Evolutionary conservation across 2,797 vertebrate species (phyloP).

Genomic region (Mus caroli): DNA sequence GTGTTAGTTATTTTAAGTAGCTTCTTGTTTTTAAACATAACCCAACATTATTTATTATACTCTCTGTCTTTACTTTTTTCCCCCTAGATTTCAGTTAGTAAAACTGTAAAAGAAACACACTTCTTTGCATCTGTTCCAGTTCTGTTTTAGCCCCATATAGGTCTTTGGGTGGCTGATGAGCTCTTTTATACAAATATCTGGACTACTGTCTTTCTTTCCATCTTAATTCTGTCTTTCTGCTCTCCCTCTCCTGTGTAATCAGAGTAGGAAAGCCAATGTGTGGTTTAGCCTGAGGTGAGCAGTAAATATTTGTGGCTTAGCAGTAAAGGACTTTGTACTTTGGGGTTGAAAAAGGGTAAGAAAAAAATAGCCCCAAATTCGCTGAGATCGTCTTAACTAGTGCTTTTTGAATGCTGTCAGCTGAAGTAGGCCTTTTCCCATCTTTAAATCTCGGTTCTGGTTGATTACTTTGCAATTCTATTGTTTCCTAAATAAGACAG

Average conservation of each 20-base stretch:
- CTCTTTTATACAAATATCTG: not conserved
- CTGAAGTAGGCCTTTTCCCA: constrained; percentile 82
- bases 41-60: not conserved
- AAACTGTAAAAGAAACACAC: not conserved
- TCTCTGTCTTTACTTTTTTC: constrained; percentile 34
- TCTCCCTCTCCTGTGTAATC: not conserved
- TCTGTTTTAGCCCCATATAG: not conserved
- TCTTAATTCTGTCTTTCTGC: not conserved
- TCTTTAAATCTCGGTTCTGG: constrained; percentile 85
- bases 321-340: constrained; percentile 77
- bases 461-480: constrained; percentile 86
- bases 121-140: not conserved
- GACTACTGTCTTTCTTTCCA: not conserved
- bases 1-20: constrained; percentile 19
- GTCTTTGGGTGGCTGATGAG: not conserved
- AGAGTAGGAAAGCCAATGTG: constrained; percentile 34
- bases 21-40: constrained; percentile 28
- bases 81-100: not conserved
- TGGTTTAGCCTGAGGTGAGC: constrained; percentile 18
- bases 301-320: constrained; percentile 39
- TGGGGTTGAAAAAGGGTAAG: constrained; percentile 80
- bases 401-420: constrained; percentile 85
- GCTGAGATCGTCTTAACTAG: constrained; percentile 85
- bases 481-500: constrained; percentile 82
- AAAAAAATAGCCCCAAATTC: constrained; percentile 86